Base-by-base conservation (phyloP, 2,888 invertebrate species). In the Dysmachus trigonus region DNA sequence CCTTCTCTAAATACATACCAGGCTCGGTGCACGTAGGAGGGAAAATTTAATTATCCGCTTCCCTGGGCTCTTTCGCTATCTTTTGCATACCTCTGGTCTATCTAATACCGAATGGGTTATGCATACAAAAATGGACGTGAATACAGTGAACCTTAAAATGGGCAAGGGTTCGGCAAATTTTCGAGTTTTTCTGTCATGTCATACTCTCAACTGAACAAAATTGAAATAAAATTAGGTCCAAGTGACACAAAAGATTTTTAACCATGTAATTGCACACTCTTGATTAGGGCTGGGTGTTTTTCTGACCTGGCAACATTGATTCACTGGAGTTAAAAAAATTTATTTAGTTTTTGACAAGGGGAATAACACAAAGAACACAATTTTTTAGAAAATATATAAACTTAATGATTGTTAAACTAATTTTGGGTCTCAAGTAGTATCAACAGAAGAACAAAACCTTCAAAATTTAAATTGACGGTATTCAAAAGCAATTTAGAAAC, bases 41-140 rank as follows among this genome's bases (percentile, higher is more conserved):
- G 73, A 73, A 73, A 73, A 73, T 73, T 73, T 73, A 73, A 73
- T 73, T 73, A 73, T 73, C 73, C 73, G 73, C 73, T 73, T 73
- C 33, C 73, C 73, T 73, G 73, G 73, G 35, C 73, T 73, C 35
- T 73, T 73, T 73, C 73, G 73, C 33, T 73, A 73, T 73, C 73
- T 35, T 73, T 35, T 73, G 73, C 73, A 73, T 73, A 73, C 73
- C 73, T 73, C 73, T 73, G 73, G 73, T 73, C 73, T 73, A 33
- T 73, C 73, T 73, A 73, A 73, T 33, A n/a, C 73, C 35, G 73
- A 13, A 73, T 73, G 73, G 73, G 73, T 73, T 73, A 73, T 73
- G 73, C 73, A 73, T 73, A 73, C 73, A 73, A 73, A 73, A 73
- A 73, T 73, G 73, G 73, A 73, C 73, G 73, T 73, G 73, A 35